These are phyloP conservation scores for Cinara cedri DNA, from an alignment of 2,888 invertebrate genomes.

Conservation along the genomic window DNA sequence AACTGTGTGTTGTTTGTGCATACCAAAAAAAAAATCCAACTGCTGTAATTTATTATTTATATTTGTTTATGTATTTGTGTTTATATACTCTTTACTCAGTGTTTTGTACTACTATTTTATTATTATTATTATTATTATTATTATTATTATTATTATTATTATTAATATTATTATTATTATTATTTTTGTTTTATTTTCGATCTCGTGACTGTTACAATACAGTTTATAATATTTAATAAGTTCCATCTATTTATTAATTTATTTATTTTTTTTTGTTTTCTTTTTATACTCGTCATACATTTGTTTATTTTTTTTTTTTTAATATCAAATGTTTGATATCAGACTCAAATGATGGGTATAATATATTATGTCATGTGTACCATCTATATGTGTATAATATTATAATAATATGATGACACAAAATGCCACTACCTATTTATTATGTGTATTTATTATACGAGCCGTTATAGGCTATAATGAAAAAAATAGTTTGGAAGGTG, in stretches of 20 bases:
- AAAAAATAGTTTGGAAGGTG: too few relatives aligned
- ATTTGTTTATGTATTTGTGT: conserved; percentile 48
- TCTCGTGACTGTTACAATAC: conserved; percentile 54
- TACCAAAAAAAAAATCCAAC: conserved; percentile 3
- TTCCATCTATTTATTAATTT: conserved; percentile 11
- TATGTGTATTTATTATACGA: background rate
- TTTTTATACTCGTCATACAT: background rate
- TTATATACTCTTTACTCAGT: conserved; percentile 42
- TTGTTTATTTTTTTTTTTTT: background rate
- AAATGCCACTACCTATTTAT: too few relatives aligned
- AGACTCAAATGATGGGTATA: background rate
- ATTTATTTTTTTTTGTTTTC: conserved; percentile 25
- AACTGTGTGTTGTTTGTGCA: conserved; percentile 6
- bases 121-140: conserved; percentile 34
- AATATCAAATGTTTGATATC: background rate
- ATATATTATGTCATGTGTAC: background rate
- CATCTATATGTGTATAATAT: background rate
- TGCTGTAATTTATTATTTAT: conserved; percentile 36
- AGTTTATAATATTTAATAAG: conserved; percentile 47
- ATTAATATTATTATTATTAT: conserved; percentile 31
- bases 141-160: conserved; percentile 30
- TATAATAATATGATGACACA: background rate
- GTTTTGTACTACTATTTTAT: conserved; percentile 44
- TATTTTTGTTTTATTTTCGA: conserved; percentile 48
- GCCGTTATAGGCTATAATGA: too few relatives aligned